Conservation (phyloP, 2,888 invertebrate species). For the Cerceris ruficornis region DNA sequence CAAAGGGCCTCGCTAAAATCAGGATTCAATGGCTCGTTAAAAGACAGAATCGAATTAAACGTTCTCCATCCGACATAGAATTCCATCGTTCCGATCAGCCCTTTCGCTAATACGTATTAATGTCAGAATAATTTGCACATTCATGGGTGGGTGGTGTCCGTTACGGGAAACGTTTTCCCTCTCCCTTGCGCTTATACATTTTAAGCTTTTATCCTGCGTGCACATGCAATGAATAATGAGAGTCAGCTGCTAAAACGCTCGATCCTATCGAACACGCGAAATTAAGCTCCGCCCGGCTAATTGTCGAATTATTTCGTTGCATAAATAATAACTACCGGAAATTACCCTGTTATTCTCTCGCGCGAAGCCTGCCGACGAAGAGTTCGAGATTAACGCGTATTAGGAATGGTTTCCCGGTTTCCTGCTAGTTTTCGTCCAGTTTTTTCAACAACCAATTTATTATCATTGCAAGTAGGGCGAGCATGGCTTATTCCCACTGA, state of each 20-base stretch:
- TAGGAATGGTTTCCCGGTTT: too few species aligned
- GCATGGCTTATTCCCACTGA: too few species aligned
- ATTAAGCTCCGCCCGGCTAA: slow-evolving; percentile 11
- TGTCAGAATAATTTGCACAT: slow-evolving; percentile 19
- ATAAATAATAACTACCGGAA: slow-evolving; percentile 8
- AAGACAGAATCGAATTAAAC: neutral
- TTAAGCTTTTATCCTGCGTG: slow-evolving; percentile 31
- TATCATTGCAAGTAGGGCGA: too few species aligned
- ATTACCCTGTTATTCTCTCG: neutral
- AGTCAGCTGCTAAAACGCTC: neutral
- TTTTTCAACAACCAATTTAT: too few species aligned
- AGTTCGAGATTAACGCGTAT: too few species aligned
- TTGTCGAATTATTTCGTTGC: slow-evolving; percentile 5
- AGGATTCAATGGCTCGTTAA: neutral
- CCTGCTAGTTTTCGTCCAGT: too few species aligned
- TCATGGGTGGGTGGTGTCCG: slow-evolving; percentile 7
- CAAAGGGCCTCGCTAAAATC: too few species aligned
- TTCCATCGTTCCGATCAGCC: slow-evolving; percentile 23
- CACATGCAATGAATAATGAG: slow-evolving; percentile 20
- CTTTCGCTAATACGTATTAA: slow-evolving; percentile 31
- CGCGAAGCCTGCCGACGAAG: too few species aligned
- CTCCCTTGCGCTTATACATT: slow-evolving; percentile 1
- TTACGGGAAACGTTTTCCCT: slow-evolving; percentile 14
- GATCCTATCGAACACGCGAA: slow-evolving; percentile 5
- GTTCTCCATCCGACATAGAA: neutral